A percentile compares a stretch with the other conserved stretches of the same genome.
These are phyloP conservation scores for Dasysyrphus albostriatus DNA, from an alignment of 2,888 invertebrate genomes.

Conservation along the genomic window DNA sequence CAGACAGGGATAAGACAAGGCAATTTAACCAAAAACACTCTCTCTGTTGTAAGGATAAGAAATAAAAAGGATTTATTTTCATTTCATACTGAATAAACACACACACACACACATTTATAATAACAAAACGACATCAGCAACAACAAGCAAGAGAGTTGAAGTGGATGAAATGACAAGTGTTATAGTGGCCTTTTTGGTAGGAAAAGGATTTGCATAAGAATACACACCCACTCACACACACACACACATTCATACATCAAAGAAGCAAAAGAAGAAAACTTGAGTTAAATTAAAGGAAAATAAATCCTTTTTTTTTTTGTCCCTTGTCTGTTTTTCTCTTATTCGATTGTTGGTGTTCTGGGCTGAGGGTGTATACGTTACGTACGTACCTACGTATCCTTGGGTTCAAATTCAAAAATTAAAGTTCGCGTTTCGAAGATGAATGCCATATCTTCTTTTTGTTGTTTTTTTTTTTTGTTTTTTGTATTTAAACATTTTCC, in stretches of 20 bases:
- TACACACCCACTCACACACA: neutral
- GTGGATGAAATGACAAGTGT: conserved; percentile 72
- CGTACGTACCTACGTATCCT: conserved; percentile 35
- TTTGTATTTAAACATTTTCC: too few species aligned
- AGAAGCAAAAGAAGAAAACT: conserved; percentile 22
- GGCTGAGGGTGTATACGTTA: neutral
- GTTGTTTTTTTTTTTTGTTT: conserved; percentile 28
- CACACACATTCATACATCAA: neutral
- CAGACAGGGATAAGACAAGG: conserved; percentile 67
- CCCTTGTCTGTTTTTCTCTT: conserved; percentile 5
- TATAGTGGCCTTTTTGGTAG: conserved; percentile 70
- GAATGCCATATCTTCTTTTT: conserved; percentile 40
- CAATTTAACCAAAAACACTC: conserved; percentile 58
- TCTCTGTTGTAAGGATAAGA: conserved; percentile 9
- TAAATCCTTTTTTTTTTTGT: conserved; percentile 54
- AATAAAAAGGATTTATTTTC: conserved; percentile 54
- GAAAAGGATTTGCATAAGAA: conserved; percentile 57
- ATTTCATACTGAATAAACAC: conserved; percentile 23
- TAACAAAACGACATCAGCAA: neutral
- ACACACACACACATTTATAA: neutral
- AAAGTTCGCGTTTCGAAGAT: conserved; percentile 60
- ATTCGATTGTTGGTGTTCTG: conserved; percentile 12
- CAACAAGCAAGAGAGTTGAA: conserved; percentile 17
- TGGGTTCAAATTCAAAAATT: conserved; percentile 34
- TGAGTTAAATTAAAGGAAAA: conserved; percentile 59